Base-by-base conservation (phyloP, 2,797 vertebrate species). In the Schizopygopsis malacanthus region DNA sequence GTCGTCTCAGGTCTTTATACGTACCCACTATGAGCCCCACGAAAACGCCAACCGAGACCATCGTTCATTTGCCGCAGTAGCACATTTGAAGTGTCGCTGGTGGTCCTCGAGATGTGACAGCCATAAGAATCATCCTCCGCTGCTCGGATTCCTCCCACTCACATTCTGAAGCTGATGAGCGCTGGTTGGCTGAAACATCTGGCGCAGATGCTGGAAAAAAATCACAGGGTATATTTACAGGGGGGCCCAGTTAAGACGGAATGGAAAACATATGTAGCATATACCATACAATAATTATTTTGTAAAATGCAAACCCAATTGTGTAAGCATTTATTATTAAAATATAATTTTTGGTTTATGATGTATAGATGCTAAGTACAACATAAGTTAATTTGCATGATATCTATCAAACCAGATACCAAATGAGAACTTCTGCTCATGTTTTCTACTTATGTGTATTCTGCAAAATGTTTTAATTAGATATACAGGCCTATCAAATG, bases 101-200 rank as follows among this genome's bases (percentile, higher is more conserved):
- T 88, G 82, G 83, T 90, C 90, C 82, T 85, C 77, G 87, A 82
- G 69, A 86, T 90, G 85, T 92, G 92, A 93, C 94, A 93, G 92
- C 92, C 92, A 93, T 93, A 91, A 93, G 94, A 95, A 95, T 95
- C 94, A 90, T 87, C 80, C 92, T 91, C 93, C 91, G 85, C 92
- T 92, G 93, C 92, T 90, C 92, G 88, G 89, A 92, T 92, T 94
- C 92, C 93, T 92, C 79, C 92, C 92, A 92, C 91, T 88, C 93
- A 87, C 86, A n/a, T n/a, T n/a, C n/a, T 59, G 88, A 89, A 83
- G 84, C 92, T 89, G 89, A 87, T 8, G 84, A n/a, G 82, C 83
- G 78, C 91, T 90, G 90, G 94, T 94, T 95, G 95, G 95, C 88
- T 89, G 61, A 39, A 90, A 95, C 95, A 96, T 95, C 95, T 96